Conservation (phyloP, 2,113 vertebrate genomes). For the Polyodon spathula region DNA sequence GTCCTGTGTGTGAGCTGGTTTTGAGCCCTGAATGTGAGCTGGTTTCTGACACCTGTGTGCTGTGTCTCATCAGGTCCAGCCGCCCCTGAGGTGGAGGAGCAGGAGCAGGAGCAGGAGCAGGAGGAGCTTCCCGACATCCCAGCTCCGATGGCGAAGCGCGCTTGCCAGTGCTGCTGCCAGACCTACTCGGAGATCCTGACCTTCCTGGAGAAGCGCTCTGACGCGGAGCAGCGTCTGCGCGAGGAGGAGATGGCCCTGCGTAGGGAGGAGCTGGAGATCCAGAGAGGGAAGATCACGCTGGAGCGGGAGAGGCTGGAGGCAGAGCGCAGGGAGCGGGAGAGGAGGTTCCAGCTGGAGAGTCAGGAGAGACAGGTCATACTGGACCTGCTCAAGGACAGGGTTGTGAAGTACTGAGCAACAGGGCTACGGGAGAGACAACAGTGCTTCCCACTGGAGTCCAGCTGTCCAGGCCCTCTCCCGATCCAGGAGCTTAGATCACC, state of each 20-base stretch:
- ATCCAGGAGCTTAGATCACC: no score
- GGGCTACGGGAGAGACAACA: neutral
- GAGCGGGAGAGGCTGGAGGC: conserved; percentile 56
- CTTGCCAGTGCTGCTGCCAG: conserved; percentile 66
- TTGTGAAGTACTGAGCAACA: conserved; percentile 46
- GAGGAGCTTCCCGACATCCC: conserved; percentile 41
- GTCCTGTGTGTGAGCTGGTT: no score
- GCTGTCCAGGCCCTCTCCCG: no score
- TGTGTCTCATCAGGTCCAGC: no score
- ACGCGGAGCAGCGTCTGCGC: conserved; percentile 59
- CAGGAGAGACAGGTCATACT: conserved; percentile 65
- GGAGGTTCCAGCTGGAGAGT: conserved; percentile 60
- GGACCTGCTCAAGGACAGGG: conserved; percentile 60
- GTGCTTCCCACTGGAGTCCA: neutral
- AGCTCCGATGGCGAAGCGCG: conserved; percentile 46
- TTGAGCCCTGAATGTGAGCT: no score
- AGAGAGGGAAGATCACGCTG: conserved; percentile 55
- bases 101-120: conserved; percentile 42
- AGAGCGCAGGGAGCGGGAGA: conserved; percentile 55
- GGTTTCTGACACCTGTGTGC: no score
- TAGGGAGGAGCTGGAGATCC: conserved; percentile 59
- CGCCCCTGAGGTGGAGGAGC: conserved; percentile 44
- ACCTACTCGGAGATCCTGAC: conserved; percentile 63
- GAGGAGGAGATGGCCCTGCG: conserved; percentile 60
- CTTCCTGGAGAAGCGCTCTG: conserved; percentile 62